Evolutionary conservation across 2,888 invertebrate genomes (phyloP).

Genomic region (Hypomecis atomaria): DNA sequence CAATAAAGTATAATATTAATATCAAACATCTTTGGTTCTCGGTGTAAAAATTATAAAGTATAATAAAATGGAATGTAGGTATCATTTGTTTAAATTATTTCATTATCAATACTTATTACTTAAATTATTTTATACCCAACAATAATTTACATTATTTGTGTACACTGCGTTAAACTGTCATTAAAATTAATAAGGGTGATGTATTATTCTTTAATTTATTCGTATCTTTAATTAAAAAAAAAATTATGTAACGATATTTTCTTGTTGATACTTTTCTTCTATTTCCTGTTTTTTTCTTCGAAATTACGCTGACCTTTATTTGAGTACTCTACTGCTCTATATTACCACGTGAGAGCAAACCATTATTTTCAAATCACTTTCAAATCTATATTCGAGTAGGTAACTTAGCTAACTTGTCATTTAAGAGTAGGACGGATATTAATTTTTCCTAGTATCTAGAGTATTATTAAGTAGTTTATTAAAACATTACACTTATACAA

Average conservation of each 20-base stretch:
- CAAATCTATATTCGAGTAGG: slow-evolving; percentile 10
- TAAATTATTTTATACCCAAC: too few species aligned
- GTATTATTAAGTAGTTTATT: slow-evolving; percentile 36
- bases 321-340: too few species aligned
- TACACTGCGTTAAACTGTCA: too few species aligned
- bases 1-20: slow-evolving; percentile 35
- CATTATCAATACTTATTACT: too few species aligned
- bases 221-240: too few species aligned
- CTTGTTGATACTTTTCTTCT: too few species aligned
- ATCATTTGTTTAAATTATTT: neutral
- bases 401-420: slow-evolving; percentile 56
- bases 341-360: neutral
- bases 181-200: too few species aligned
- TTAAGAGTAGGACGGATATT: slow-evolving; percentile 72
- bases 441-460: slow-evolving; percentile 7
- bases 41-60: slow-evolving; percentile 34
- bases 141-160: too few species aligned
- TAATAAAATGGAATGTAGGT: slow-evolving; percentile 13
- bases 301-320: too few species aligned
- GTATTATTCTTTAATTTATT: too few species aligned
- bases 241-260: too few species aligned
- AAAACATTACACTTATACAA: neutral
- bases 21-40: slow-evolving; percentile 38
- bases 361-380: slow-evolving; percentile 17
- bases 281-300: too few species aligned